Conservation (phyloP, 2,113 vertebrate genomes). For the Myocastor coypus region DNA sequence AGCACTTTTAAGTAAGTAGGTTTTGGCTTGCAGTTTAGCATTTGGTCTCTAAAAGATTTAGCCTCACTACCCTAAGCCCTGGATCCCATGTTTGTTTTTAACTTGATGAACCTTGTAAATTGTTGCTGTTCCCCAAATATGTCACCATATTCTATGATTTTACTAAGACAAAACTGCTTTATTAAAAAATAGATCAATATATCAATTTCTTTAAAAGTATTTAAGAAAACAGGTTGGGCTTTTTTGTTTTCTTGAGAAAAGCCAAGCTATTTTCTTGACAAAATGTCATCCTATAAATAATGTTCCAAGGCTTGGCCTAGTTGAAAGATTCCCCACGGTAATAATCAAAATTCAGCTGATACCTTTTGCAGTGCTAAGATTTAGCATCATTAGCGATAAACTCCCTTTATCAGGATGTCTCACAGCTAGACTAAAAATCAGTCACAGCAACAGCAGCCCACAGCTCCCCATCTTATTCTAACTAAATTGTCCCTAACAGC, state of each 20-base stretch:
- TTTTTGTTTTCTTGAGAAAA: slow-evolving; percentile 44
- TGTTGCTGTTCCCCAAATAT: neutral
- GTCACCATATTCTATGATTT: slow-evolving; percentile 39
- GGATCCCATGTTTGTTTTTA: neutral
- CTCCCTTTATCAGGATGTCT: slow-evolving; percentile 90
- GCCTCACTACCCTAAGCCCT: neutral
- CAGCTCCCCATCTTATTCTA: slow-evolving; percentile 82
- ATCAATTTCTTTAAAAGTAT: slow-evolving; percentile 12
- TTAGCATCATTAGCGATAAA: slow-evolving; percentile 81
- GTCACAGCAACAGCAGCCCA: slow-evolving; percentile 89
- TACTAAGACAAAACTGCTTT: slow-evolving; percentile 32
- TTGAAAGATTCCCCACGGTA: slow-evolving; percentile 77
- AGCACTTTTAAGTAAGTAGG: neutral
- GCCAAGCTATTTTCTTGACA: slow-evolving; percentile 53
- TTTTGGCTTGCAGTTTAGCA: neutral
- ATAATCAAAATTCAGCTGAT: slow-evolving; percentile 80
- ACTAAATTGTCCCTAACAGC: slow-evolving; percentile 89
- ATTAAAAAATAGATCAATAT: slow-evolving; percentile 27
- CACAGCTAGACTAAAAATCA: slow-evolving; percentile 92
- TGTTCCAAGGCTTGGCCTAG: slow-evolving; percentile 53
- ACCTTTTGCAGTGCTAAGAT: slow-evolving; percentile 79
- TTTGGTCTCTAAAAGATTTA: neutral
- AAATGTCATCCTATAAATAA: slow-evolving; percentile 51
- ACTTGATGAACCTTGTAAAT: neutral
- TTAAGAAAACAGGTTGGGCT: slow-evolving; percentile 3